Base-by-base conservation (phyloP, 2,888 invertebrate genomes). In the Himalopsyche japonica region DNA sequence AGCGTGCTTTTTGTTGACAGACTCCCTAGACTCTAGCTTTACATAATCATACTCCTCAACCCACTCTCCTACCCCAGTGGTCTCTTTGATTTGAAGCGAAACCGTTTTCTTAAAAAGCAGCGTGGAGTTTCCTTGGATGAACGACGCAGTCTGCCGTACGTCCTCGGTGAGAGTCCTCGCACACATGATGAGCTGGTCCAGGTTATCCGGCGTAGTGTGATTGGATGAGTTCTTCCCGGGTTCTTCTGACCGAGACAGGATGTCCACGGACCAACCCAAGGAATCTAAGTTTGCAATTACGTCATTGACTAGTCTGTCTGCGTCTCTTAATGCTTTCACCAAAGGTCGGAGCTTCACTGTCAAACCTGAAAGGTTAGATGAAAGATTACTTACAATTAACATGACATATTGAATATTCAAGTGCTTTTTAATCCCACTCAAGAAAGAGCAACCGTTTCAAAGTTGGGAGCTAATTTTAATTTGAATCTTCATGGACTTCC, bases 31-130 rank as follows among this genome's bases (percentile, higher is more conserved):
- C 89, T 96, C 95, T 89, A 98, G 92, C 89, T 96, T 95, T 78
- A 98, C 97, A 89, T 98, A 98, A 90, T 98, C 98, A 89, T 97
- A 97, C 89, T 98, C 98, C 89, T 97, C 97, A 30, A 94, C 92
- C 93, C 95, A 95, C 84, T 95, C 95, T 87, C 93, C 93, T 87
- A 90, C 91, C 20, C 76, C 76, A 80, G 79, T 57, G 64, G 84
- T 81, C 32, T 86, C 86, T 83, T 85, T 87, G 76, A 76, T 83
- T 82, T 88, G 89, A 47, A 88, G 84, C 88, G 91, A 84, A 88
- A 89, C 88, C 88, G 93, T 91, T 88, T 93, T 93, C 93, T 95
- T 97, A 91, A 95, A 98, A 1, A 97, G 91, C 83, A 96, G 91
- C 84, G 95, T 95, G 70, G 96, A 96, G 89, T 96, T 97, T 85